Percentiles rank a stretch among this genome's conserved stretches.
Evolutionary conservation across 1,140 invertebrate genomes (phyloP).

Genomic region (Augochlora pura): DNA sequence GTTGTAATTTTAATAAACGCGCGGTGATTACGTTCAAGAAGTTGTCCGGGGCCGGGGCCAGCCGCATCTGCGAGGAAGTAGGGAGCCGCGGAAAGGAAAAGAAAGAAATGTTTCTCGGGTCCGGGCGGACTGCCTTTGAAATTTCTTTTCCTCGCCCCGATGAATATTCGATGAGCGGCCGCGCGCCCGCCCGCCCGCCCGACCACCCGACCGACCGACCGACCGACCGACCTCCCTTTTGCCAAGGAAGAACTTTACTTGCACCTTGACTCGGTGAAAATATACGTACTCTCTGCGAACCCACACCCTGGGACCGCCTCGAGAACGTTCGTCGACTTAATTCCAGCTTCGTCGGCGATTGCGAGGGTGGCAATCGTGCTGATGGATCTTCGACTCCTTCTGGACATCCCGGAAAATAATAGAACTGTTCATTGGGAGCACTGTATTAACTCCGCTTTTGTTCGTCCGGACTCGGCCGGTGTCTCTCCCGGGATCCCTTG

Average conservation of each 20-base stretch:
- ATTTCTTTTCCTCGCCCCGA: conserved; percentile 39
- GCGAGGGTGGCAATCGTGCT: conserved; percentile 14
- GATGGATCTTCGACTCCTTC: conserved; percentile 12
- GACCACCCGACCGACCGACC: neutral
- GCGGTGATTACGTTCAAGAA: conserved; percentile 1
- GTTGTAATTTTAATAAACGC: conserved; percentile 47
- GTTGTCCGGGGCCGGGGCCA: too few relatives aligned
- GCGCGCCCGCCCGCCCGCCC: neutral
- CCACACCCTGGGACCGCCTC: neutral
- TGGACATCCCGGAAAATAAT: conserved; percentile 15
- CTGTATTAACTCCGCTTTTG: neutral
- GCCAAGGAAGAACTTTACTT: conserved; percentile 44
- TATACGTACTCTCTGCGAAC: conserved; percentile 29
- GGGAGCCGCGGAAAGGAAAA: neutral
- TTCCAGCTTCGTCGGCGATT: conserved; percentile 41
- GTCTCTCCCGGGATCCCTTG: neutral
- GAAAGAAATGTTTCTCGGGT: conserved; percentile 33
- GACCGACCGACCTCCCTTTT: conserved; percentile 6
- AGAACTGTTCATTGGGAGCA: neutral
- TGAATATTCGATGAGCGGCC: conserved; percentile 47
- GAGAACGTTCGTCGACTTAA: conserved; percentile 36
- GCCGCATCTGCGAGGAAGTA: neutral
- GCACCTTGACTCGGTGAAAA: conserved; percentile 30
- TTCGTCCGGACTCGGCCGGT: neutral
- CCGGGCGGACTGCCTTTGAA: conserved; percentile 42